Base-by-base conservation (phyloP, 2,113 vertebrate genomes). In the Passerina amoena region DNA sequence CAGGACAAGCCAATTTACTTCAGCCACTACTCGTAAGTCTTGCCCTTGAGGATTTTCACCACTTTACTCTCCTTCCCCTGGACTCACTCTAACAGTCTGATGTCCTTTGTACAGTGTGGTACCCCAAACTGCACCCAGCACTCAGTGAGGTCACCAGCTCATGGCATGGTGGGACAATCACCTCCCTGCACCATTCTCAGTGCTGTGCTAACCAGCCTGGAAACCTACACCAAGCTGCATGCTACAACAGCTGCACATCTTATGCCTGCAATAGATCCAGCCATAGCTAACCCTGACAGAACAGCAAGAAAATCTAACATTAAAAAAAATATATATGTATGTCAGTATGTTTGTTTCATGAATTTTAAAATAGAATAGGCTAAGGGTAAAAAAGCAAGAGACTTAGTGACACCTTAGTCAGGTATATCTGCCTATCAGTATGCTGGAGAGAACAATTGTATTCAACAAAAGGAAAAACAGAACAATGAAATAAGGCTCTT, bases 101-200 rank as follows among this genome's bases (percentile, higher is more conserved):
- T 45, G 44, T 50, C 37, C 45, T 87, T 42, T 7, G 2, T 21
- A 70, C 9, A 17, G 0, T 5, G 35, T 64, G 30, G 30, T 5
- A 1, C 6, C 33, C 69, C 25, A 77, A 73, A 50, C 30, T 21
- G 10, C 50, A 64, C n/a, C 12, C 11, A 42, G 63, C 14, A 63
- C 71, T 40, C 6, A 4, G 54, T 10, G 13, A 23, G 30, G 24
- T 44, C 3, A 45, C 14, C 45, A 68, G 33, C 40, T 12, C 2
- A 1, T 11, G 11, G 9, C 2, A 15, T 12, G 10, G 7, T 45
- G 60, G n/a, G n/a, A 61, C 70, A 65, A 28, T 47, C 54, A 4
- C 11, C 18, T 30, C 45, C 14, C 24, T 21, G 3, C 1, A 33
- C 21, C 2, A 38, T 19, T 13, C 35, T 8, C 5, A 2, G 4